Percentiles rank a stretch among this genome's conserved stretches.
Evolutionary conservation across 2,888 invertebrate genomes (phyloP).

Genomic region (Epicampocera succincta): DNA sequence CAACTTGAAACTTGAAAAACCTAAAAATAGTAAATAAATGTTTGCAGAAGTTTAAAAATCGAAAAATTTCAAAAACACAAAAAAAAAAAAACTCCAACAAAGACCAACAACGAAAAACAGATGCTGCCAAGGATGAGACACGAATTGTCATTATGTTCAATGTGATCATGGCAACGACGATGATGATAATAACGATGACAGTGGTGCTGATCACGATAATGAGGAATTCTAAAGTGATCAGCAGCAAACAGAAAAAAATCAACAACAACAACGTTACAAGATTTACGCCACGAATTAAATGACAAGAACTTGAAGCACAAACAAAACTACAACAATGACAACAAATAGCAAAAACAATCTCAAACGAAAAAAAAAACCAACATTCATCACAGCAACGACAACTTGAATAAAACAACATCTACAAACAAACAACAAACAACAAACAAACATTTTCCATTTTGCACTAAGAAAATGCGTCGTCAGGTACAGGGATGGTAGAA

Average conservation of each 20-base stretch:
- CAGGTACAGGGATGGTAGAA: background rate
- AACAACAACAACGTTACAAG: slow-evolving; percentile 60
- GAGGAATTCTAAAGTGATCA: slow-evolving; percentile 59
- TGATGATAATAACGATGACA: slow-evolving; percentile 27
- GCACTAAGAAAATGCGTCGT: slow-evolving; percentile 40
- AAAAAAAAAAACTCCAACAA: slow-evolving; percentile 25
- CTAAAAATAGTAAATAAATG: slow-evolving; percentile 36
- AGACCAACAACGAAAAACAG: slow-evolving; percentile 37
- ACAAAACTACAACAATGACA: slow-evolving; percentile 28
- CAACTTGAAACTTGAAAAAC: slow-evolving; percentile 13
- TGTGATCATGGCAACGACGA: slow-evolving; percentile 25
- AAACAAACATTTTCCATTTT: slow-evolving; percentile 5
- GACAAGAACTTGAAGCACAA: slow-evolving; percentile 48
- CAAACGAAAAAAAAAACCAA: slow-evolving; percentile 24
- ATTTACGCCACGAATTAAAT: slow-evolving; percentile 69
- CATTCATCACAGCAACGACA: slow-evolving; percentile 57
- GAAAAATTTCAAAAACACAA: slow-evolving; percentile 35
- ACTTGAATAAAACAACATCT: slow-evolving; percentile 41
- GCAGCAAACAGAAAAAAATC: slow-evolving; percentile 25
- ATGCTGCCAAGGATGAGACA: slow-evolving; percentile 59
- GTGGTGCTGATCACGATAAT: slow-evolving; percentile 40
- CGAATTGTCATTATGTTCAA: slow-evolving; percentile 41
- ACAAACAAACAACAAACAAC: too few relatives aligned
- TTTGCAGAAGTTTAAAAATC: slow-evolving; percentile 46
- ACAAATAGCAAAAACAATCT: slow-evolving; percentile 3